Conservation (phyloP, 2,113 vertebrate species). For the Corydoras maculifer region DNA sequence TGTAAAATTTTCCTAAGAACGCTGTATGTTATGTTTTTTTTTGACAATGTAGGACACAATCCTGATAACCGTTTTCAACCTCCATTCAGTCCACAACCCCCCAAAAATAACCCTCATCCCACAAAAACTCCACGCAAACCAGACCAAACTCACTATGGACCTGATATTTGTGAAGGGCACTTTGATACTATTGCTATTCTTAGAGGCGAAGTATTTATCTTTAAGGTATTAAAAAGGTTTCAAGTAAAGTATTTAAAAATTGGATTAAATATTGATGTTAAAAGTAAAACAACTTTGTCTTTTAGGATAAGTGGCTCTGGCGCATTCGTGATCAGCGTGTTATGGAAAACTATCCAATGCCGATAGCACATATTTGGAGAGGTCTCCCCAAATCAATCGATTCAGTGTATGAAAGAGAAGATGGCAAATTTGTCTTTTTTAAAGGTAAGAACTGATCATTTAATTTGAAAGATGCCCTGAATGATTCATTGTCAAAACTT, state of each 20-base stretch:
- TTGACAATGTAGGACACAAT: constrained; percentile 50
- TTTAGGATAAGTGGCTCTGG: constrained; percentile 84
- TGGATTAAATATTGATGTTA: not conserved
- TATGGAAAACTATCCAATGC: constrained; percentile 83
- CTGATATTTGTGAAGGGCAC: constrained; percentile 82
- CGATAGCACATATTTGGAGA: constrained; percentile 86
- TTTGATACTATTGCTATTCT: constrained; percentile 81
- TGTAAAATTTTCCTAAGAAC: not conserved
- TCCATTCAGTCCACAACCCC: constrained; percentile 52
- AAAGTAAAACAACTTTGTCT: not conserved
- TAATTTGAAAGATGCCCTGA: not conserved
- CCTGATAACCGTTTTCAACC: constrained; percentile 51
- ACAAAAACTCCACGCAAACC: constrained; percentile 60
- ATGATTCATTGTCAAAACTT: not conserved
- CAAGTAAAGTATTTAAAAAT: constrained; percentile 9
- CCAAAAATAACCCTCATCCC: constrained; percentile 46
- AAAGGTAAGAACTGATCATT: constrained; percentile 65
- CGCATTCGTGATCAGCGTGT: constrained; percentile 76
- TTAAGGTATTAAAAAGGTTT: constrained; percentile 71
- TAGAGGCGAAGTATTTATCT: constrained; percentile 88
- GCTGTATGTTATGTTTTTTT: not conserved
- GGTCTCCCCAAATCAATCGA: constrained; percentile 74
- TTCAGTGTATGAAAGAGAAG: constrained; percentile 81
- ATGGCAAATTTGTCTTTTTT: constrained; percentile 88
- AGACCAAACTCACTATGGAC: constrained; percentile 61